phyloP scores from a whole-genome alignment of 1,140 invertebrate species.

The Zaprionus africanus region DNA sequence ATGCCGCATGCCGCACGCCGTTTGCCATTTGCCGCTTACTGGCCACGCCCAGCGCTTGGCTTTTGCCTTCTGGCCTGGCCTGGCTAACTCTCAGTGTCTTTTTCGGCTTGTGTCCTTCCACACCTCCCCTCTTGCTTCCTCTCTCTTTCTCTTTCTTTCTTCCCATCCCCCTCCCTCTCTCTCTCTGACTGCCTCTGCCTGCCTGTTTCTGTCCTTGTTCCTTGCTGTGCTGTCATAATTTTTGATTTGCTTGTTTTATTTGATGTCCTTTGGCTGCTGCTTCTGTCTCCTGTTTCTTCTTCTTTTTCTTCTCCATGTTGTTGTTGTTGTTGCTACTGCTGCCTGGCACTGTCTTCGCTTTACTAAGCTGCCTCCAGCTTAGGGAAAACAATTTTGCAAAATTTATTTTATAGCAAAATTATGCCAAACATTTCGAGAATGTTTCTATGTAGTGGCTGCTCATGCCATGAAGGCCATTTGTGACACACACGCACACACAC shows the following conservation, averaged over 20 bases:
- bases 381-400: conserved; percentile 83
- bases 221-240: conserved; percentile 82
- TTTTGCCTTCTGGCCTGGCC: conserved; percentile 58
- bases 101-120: conserved; percentile 15
- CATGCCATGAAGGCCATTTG: conserved; percentile 57
- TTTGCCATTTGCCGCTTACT: background rate
- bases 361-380: conserved; percentile 78
- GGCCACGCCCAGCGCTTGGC: conserved; percentile 46
- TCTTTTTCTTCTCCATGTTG: conserved; percentile 10
- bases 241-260: conserved; percentile 83
- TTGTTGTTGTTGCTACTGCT: conserved; percentile 23
- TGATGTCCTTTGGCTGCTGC: conserved; percentile 73
- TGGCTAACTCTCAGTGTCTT: conserved; percentile 28
- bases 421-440: conserved; percentile 81
- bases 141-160: conserved; percentile 8
- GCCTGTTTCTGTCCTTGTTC: conserved; percentile 48
- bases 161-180: conserved; percentile 2
- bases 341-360: conserved; percentile 46
- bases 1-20: conserved; percentile 4
- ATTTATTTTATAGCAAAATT: conserved; percentile 83
- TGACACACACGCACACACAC: conserved; percentile 34
- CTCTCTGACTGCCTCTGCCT: conserved; percentile 31
- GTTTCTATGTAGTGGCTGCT: conserved; percentile 75
- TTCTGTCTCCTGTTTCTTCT: conserved; percentile 21
- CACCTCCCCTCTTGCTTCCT: background rate